A percentile compares a stretch with the other conserved stretches of the same genome.
Evolutionary conservation across 2,797 vertebrate species (phyloP).

Genomic region (Vultur gryphus): DNA sequence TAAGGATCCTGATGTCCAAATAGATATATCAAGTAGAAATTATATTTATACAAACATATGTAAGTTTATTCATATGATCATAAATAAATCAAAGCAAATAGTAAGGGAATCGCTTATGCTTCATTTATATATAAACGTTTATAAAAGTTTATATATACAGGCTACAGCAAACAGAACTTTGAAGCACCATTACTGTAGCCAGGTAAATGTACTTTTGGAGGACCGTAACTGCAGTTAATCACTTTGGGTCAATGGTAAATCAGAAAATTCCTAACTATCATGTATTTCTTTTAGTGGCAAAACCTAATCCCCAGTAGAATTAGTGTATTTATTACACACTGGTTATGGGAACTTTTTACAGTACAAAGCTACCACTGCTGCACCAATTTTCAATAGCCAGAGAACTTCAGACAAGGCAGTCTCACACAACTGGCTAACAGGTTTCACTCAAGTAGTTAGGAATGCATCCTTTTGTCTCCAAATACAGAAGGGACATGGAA

Average conservation of each 20-base stretch:
- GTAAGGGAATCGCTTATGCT: neutral
- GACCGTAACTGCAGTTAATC: neutral
- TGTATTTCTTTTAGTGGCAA: neutral
- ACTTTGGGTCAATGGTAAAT: neutral
- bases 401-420: neutral
- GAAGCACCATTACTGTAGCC: neutral
- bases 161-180: neutral
- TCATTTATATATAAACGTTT: neutral
- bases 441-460: neutral
- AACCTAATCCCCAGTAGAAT: neutral
- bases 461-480: slow-evolving; percentile 24
- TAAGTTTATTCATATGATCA: neutral
- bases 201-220: neutral
- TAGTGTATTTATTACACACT: neutral
- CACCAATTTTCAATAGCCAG: neutral
- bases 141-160: neutral
- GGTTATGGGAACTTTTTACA: neutral
- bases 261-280: neutral
- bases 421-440: neutral
- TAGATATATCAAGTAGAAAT: neutral
- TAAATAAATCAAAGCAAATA: neutral
- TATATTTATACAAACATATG: neutral
- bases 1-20: neutral
- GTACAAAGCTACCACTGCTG: neutral
- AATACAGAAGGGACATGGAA: slow-evolving; percentile 11